A percentile compares a stretch with the other conserved stretches of the same genome.
Evolutionary conservation across 1,140 invertebrate species (phyloP).

Genomic region (Camponotus vicinus): DNA sequence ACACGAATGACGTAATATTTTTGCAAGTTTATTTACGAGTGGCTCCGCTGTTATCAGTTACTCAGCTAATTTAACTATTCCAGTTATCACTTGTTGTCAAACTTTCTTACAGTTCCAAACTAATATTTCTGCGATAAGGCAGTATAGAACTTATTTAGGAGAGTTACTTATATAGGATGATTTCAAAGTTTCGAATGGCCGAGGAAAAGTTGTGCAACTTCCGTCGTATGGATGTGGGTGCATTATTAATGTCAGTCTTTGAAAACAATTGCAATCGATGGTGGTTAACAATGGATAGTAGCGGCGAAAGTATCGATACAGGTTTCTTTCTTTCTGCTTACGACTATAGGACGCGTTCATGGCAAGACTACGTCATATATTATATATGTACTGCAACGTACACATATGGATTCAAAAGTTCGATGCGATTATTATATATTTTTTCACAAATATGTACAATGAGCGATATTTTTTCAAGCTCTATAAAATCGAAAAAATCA

Average conservation of each 20-base stretch:
- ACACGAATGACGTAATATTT: background rate
- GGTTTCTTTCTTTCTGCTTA: background rate
- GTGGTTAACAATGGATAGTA: constrained; percentile 50
- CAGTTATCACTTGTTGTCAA: constrained; percentile 17
- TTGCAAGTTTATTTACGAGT: background rate
- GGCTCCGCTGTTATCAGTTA: background rate
- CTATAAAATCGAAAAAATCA: background rate
- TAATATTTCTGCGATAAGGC: constrained; percentile 29
- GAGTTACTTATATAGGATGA: background rate
- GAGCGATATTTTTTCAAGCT: background rate
- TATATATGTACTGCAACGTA: background rate
- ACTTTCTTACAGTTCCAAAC: background rate
- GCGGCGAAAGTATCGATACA: background rate
- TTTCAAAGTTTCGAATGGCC: constrained; percentile 30
- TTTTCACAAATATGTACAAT: too few relatives aligned
- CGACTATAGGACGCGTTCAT: background rate
- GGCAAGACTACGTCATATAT: background rate
- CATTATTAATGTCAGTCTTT: constrained; percentile 53
- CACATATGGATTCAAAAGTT: background rate
- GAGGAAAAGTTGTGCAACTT: constrained; percentile 52
- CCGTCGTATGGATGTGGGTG: constrained; percentile 8
- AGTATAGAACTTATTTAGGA: constrained; percentile 42
- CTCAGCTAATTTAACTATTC: background rate
- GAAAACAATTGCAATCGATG: constrained; percentile 53
- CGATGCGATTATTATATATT: background rate